Evolutionary conservation across 2,888 invertebrate genomes (phyloP).

Genomic region (Aporophyla nigra): DNA sequence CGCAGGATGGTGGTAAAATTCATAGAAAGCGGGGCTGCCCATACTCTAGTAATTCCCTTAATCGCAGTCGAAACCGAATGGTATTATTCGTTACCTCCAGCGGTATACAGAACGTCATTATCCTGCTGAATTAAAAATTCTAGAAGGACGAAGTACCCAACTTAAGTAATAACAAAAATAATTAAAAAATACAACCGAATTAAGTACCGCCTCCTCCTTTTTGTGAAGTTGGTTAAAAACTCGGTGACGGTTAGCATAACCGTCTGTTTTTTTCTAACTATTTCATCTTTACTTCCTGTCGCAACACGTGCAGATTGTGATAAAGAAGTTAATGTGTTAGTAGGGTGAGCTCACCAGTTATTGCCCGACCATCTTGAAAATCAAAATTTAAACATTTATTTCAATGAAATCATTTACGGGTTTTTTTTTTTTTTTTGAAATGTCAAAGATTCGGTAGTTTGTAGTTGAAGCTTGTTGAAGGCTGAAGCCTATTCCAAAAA

Average conservation of each 20-base stretch:
- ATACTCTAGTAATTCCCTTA: too few species aligned
- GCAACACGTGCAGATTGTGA: slow-evolving; percentile 59
- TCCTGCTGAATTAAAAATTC: too few species aligned
- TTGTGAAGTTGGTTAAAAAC: not conserved
- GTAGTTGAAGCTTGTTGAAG: not conserved
- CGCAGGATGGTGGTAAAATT: too few species aligned
- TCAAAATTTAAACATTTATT: not conserved
- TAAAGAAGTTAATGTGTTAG: slow-evolving; percentile 44
- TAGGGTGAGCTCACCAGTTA: slow-evolving; percentile 35
- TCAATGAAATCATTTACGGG: not conserved
- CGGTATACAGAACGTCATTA: too few species aligned
- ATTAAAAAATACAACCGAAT: too few species aligned
- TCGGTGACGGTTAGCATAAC: too few species aligned
- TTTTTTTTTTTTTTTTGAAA: not conserved
- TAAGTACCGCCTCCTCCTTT: too few species aligned
- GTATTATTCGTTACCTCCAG: too few species aligned
- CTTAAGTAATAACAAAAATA: too few species aligned
- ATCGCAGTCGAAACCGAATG: too few species aligned
- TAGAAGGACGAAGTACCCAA: too few species aligned
- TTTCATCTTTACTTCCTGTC: slow-evolving; percentile 51
- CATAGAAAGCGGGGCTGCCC: too few species aligned
- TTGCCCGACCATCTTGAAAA: not conserved
- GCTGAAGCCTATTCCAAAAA: not conserved
- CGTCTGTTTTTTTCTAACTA: slow-evolving; percentile 41
- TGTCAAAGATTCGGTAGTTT: not conserved